phyloP scores from a whole-genome alignment of 2,113 vertebrate species.

The Chamaea fasciata region DNA sequence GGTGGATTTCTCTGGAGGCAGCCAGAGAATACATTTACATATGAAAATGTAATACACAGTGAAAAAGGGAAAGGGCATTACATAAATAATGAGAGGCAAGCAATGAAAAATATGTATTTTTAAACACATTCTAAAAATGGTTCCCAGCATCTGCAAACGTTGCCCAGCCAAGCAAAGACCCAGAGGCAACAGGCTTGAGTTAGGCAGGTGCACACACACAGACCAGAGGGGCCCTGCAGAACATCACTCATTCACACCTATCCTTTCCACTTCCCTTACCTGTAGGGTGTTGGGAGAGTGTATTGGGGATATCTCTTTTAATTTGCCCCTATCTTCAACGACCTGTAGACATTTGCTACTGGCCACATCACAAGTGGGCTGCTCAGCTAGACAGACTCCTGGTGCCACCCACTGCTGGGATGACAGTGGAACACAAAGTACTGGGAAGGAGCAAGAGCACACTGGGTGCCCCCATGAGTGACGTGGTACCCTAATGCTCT shows the following conservation, averaged over 20 bases:
- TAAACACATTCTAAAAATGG: not conserved
- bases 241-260: not conserved
- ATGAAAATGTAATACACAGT: conserved; percentile 7
- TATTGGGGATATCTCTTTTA: not conserved
- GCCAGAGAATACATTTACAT: not conserved
- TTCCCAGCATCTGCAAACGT: not conserved
- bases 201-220: not conserved
- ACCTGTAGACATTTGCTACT: not conserved
- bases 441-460: not conserved
- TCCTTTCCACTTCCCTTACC: not conserved
- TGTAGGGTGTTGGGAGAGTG: not conserved
- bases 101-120: conserved; percentile 24
- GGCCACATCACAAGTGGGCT: not conserved
- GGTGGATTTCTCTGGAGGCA: conserved; percentile 27
- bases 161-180: not conserved
- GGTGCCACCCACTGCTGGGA: accelerated
- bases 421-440: accelerated
- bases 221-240: not conserved
- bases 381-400: not conserved
- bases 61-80: conserved; percentile 12
- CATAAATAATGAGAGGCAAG: not conserved
- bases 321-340: not conserved
- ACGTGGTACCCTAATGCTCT: not conserved
- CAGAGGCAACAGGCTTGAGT: not conserved
- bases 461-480: accelerated